Base-by-base conservation (phyloP, 2,113 vertebrate species). In the Odontesthes bonariensis region DNA sequence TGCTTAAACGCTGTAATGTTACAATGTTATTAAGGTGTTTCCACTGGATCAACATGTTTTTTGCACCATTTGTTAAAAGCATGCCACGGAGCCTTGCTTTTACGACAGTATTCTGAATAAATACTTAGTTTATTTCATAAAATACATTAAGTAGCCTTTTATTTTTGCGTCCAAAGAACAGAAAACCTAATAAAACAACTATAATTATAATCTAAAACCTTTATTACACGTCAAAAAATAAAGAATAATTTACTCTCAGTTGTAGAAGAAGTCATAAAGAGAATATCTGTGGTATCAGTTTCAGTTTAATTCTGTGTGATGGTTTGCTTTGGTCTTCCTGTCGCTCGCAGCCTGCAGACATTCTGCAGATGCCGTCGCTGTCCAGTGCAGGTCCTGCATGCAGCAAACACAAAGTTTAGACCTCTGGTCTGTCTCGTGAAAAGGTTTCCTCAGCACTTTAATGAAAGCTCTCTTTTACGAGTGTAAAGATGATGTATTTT, bases 311-410 rank as follows among this genome's bases (percentile, higher is more conserved):
- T 40, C 47, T 63, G 14, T 42, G 14, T 38, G 51, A 16, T 3
- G 13, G 42, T 16, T 44, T 12, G 14, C 42, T 44, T 44, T 14
- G 5, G 42, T 63, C 31, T 13, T 71, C 72, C 73, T 47, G 32
- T 46, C 31, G 12, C 23, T 32, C 10, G 3, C 23, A 20, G 32
- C 59, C 63, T 35, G 55, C 44, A 52, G 51, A 62, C 57, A 75
- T 84, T 79, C 74, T 83, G 62, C 66, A 79, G 53, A 86, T 81
- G 47, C 65, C 69, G 19, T 54, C 44, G 38, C 20, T 42, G 27
- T 38, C 40, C 40, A 60, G 47, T 66, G 51, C 38, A 38, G 51
- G 58, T 80, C 60, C 31, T 53, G n/a, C n/a, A n/a, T n/a, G 9
- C 49, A 42, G 7, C 0, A 0, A 42, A 68, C 42, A 63, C 3